Conservation (phyloP, 2,888 invertebrate genomes). For the Lycaena phlaeas region DNA sequence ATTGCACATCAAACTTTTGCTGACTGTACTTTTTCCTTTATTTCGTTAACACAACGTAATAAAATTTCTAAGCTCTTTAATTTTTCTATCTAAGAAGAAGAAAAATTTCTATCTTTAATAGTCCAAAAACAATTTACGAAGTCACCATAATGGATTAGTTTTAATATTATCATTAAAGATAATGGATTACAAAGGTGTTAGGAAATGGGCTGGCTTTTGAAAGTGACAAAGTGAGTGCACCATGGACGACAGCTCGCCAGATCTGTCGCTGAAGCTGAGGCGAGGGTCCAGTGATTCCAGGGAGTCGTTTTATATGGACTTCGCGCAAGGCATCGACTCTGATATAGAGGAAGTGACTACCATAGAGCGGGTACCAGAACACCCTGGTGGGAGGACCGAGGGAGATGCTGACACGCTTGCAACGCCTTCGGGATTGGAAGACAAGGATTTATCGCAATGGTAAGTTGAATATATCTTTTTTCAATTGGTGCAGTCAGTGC, state of each 20-base stretch:
- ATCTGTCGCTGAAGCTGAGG: conserved; percentile 87
- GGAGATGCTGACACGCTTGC: conserved; percentile 64
- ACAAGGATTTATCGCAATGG: conserved; percentile 65
- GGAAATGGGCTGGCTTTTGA: conserved; percentile 18
- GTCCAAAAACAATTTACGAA: conserved; percentile 14
- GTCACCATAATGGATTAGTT: conserved; percentile 26
- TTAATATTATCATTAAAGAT: conserved; percentile 21
- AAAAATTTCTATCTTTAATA: not conserved
- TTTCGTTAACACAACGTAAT: no score
- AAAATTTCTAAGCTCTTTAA: no score
- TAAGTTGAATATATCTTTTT: conserved; percentile 18
- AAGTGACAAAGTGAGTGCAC: conserved; percentile 7
- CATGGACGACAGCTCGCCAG: conserved; percentile 86
- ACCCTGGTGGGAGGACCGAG: conserved; percentile 56
- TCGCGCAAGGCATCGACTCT: conserved; percentile 91
- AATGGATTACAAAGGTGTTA: conserved; percentile 37
- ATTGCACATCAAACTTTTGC: no score
- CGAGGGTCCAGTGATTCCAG: conserved; percentile 90
- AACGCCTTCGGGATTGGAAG: conserved; percentile 65
- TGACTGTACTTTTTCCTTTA: no score
- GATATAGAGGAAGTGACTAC: conserved; percentile 90
- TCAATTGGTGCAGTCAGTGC: no score
- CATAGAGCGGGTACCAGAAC: conserved; percentile 72
- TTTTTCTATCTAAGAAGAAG: no score
- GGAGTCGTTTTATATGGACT: conserved; percentile 93